These are phyloP conservation scores for Motacilla alba DNA, from an alignment of 2,113 vertebrate species.

Conservation along the genomic window DNA sequence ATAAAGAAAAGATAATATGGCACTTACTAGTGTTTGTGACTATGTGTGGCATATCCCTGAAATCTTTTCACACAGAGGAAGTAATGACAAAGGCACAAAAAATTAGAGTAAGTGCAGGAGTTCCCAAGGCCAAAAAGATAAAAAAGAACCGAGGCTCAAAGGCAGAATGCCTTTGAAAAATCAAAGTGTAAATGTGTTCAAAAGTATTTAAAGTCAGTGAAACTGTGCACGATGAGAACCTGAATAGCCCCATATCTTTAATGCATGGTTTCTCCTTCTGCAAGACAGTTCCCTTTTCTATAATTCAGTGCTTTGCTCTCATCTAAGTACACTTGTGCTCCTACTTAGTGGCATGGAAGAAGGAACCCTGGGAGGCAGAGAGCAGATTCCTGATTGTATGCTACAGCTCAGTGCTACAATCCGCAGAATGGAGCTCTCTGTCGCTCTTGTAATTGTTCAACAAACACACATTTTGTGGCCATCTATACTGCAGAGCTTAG, in stretches of 20 bases:
- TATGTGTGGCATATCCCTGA: neutral
- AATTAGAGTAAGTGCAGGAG: neutral
- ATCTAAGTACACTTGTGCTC: neutral
- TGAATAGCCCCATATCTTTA: neutral
- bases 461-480: neutral
- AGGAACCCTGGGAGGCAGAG: neutral
- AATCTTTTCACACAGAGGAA: neutral
- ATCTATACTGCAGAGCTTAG: neutral
- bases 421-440: neutral
- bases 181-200: neutral
- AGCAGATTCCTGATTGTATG: neutral
- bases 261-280: neutral
- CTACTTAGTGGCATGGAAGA: neutral
- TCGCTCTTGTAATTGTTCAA: neutral
- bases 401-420: neutral
- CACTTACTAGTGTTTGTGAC: neutral
- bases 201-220: neutral
- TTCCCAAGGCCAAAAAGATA: neutral
- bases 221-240: neutral
- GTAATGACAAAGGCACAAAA: neutral
- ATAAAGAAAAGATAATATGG: neutral
- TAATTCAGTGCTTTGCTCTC: neutral
- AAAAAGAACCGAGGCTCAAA: neutral
- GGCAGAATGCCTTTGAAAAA: neutral
- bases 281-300: neutral